Evolutionary conservation across 2,888 invertebrate genomes (phyloP), one percentile per base, ranked within the genome.

Genomic region (Caenorhabditis sulstoni): DNA sequence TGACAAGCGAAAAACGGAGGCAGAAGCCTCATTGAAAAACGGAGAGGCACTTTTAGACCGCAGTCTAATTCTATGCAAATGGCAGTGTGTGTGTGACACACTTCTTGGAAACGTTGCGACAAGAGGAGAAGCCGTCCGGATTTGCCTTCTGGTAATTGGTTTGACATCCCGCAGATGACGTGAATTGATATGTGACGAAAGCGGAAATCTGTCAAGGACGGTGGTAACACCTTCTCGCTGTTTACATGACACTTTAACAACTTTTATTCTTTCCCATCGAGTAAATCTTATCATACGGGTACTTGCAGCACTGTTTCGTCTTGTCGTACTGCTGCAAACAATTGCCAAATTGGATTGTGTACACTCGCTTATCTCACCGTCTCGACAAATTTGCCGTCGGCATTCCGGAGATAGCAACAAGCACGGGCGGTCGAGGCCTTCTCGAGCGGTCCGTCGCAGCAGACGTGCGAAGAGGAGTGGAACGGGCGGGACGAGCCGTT

Each of bases 401-500:
- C 57, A 20, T 58, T 64, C 12, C 64, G 52, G 35, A 89, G 68
- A 74, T 89, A 88, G 71, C 89, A 89, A 59, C 89, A 89, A 39
- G 87, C 82, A 29, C 73, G 79, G 29, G 70, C 81, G 14, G 73
- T 71, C 35, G 76, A 77, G 35, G 61, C 22, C 53, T 79, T 80
- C 74, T 83, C 82, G 45, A 86, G 81, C 12, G 88, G 87, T 22
- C 80, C 83, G 67, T 89, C 86, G 65, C 89, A 89, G 70, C 89
- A 89, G 57, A 87, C 84, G 59, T 87, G 87, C 8, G 84, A 81
- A 2, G 81, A 66, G 12, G 85, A 83, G 65, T 86, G 77, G 45
- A 70, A 81, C 3, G 71, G 76, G 7, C 58, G 73, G 16, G 64
- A 55, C 8, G 74, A 58, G 0, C 79, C 67, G 45, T 76, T 74